Conservation (phyloP, 2,797 vertebrate genomes). For the Falco novaeseelandiae region DNA sequence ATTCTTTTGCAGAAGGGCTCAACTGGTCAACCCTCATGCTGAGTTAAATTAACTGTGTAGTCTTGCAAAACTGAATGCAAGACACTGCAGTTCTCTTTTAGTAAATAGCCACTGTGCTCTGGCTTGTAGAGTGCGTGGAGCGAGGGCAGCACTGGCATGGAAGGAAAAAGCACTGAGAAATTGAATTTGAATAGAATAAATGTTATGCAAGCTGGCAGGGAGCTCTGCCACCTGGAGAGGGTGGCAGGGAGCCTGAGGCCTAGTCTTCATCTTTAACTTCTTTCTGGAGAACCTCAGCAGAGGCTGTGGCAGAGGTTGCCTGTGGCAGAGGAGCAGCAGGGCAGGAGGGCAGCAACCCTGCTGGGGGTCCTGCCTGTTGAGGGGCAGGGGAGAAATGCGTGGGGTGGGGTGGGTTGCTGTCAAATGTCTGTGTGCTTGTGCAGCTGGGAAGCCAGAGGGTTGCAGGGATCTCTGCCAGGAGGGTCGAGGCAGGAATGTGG, state of each 20-base stretch:
- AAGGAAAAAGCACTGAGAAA: background rate
- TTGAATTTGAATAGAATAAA: background rate
- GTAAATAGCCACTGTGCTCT: background rate
- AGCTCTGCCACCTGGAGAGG: background rate
- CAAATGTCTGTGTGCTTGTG: background rate
- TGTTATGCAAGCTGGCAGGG: background rate
- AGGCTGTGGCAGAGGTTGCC: background rate
- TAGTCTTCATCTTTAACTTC: background rate
- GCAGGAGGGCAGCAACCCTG: background rate
- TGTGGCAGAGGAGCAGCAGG: background rate
- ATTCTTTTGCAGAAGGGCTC: background rate
- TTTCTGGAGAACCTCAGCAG: background rate
- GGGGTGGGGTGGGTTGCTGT: background rate
- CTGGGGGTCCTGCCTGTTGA: background rate
- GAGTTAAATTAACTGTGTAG: background rate
- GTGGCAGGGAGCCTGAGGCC: background rate
- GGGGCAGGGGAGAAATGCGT: fast-evolving
- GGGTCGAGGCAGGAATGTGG: fast-evolving
- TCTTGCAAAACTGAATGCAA: conserved; percentile 18
- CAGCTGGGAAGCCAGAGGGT: background rate
- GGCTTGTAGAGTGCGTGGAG: background rate
- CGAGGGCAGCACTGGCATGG: background rate
- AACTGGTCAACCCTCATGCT: background rate
- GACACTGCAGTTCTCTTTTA: background rate
- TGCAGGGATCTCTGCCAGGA: background rate